These are phyloP conservation scores for Sinocyclocheilus rhinocerous DNA, from an alignment of 2,113 vertebrate species.

Conservation along the genomic window DNA sequence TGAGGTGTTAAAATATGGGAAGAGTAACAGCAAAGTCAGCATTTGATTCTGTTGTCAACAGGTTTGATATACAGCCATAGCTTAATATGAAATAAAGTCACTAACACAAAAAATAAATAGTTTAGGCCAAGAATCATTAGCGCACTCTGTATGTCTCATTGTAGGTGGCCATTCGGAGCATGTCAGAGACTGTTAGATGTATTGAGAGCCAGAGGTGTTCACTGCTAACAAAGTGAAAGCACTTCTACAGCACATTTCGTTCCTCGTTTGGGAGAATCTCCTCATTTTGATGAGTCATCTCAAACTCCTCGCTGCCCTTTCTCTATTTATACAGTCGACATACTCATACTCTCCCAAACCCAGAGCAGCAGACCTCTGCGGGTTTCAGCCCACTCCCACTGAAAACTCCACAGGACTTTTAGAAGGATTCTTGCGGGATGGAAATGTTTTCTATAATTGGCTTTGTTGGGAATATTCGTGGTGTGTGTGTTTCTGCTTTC, in stretches of 20 bases:
- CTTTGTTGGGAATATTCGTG: conserved; percentile 9
- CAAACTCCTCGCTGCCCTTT: not conserved
- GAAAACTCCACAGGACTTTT: not conserved
- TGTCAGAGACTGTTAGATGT: not conserved
- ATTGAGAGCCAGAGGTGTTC: not conserved
- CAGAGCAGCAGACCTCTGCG: not conserved
- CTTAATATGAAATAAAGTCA: not conserved
- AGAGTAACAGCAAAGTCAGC: not conserved
- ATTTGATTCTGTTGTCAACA: conserved; percentile 16
- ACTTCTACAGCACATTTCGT: not conserved
- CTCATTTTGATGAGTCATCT: conserved; percentile 28
- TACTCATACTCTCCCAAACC: conserved; percentile 3
- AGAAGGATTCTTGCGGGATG: conserved; percentile 26
- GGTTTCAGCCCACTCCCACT: conserved; percentile 25
- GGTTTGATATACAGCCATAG: not conserved
- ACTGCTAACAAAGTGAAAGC: not conserved
- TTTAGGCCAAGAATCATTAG: not conserved
- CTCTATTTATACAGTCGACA: conserved; percentile 1
- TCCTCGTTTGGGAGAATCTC: not conserved
- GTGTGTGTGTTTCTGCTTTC: not conserved
- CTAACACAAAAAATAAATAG: not conserved
- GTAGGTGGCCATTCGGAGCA: not conserved
- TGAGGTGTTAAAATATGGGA: conserved; percentile 10
- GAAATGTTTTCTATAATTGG: conserved; percentile 13
- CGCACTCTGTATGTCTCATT: not conserved